These are phyloP conservation scores for Eledona agricola DNA, from an alignment of 2,888 invertebrate species.

Conservation along the genomic window DNA sequence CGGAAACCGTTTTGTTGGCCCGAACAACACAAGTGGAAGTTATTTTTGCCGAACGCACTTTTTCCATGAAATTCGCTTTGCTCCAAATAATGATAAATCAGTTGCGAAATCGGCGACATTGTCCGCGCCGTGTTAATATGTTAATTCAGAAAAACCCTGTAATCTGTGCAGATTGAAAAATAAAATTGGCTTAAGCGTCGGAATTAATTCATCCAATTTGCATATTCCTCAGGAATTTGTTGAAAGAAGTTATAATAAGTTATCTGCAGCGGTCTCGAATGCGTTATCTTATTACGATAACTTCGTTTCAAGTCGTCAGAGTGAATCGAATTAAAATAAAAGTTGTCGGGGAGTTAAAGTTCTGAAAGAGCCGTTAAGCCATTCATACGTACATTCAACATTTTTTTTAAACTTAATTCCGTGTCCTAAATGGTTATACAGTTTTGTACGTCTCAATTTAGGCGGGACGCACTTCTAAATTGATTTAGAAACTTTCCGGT, in stretches of 20 bases:
- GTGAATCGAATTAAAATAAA: constrained; percentile 54
- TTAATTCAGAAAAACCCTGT: too few species aligned
- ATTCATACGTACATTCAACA: constrained; percentile 46
- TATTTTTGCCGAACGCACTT: not conserved
- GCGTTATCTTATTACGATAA: constrained; percentile 54
- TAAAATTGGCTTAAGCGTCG: not conserved
- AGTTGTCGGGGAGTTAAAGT: constrained; percentile 56
- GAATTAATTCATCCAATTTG: constrained; percentile 40
- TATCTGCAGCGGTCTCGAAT: constrained; percentile 46
- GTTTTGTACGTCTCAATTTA: constrained; percentile 11
- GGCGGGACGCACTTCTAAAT: constrained; percentile 21
- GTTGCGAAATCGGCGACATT: too few species aligned
- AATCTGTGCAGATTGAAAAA: too few species aligned
- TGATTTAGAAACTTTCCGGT: constrained; percentile 38
- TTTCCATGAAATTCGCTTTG: too few species aligned
- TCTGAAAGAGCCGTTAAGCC: constrained; percentile 47
- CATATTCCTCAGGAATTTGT: constrained; percentile 41
- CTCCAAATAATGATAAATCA: too few species aligned
- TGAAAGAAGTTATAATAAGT: constrained; percentile 50
- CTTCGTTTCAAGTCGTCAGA: constrained; percentile 51
- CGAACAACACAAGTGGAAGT: not conserved
- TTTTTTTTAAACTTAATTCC: too few species aligned
- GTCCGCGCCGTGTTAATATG: too few species aligned
- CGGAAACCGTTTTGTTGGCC: not conserved
- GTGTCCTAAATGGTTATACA: too few species aligned